Conservation (phyloP, 2,113 vertebrate genomes). For the Sturnira hondurensis region DNA sequence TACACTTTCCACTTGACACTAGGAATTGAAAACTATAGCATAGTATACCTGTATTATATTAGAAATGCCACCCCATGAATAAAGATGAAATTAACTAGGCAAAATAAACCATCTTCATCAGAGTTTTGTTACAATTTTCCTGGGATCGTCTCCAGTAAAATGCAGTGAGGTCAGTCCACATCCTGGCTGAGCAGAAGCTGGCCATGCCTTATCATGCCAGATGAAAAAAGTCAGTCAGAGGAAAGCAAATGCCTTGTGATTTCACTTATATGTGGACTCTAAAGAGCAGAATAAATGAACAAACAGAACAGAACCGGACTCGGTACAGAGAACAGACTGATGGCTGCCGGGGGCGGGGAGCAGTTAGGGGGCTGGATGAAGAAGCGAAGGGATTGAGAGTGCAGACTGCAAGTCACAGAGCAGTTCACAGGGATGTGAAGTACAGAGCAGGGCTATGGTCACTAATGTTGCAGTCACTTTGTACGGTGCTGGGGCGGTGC, state of each 20-base stretch:
- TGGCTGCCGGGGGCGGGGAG: background rate
- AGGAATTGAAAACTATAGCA: background rate
- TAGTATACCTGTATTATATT: background rate
- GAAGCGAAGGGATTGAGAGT: background rate
- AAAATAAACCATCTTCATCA: background rate
- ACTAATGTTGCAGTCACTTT: background rate
- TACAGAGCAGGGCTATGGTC: background rate
- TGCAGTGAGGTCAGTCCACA: background rate
- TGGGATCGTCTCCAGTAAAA: background rate
- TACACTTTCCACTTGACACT: background rate
- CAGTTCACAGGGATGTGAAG: background rate
- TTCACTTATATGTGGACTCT: background rate
- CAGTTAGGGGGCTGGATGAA: background rate
- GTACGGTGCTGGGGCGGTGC: background rate
- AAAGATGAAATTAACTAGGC: conserved; percentile 10
- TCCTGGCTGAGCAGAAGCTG: background rate
- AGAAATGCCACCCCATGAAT: conserved; percentile 17
- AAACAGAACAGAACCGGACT: background rate
- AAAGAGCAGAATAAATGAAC: background rate
- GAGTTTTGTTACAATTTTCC: conserved; percentile 10
- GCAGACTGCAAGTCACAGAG: background rate
- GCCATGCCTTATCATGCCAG: background rate
- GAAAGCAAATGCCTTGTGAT: background rate
- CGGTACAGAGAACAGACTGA: background rate
- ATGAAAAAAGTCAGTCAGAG: background rate